phyloP scores from a whole-genome alignment of 1,140 invertebrate species.

The Cryptotermes secundus region DNA sequence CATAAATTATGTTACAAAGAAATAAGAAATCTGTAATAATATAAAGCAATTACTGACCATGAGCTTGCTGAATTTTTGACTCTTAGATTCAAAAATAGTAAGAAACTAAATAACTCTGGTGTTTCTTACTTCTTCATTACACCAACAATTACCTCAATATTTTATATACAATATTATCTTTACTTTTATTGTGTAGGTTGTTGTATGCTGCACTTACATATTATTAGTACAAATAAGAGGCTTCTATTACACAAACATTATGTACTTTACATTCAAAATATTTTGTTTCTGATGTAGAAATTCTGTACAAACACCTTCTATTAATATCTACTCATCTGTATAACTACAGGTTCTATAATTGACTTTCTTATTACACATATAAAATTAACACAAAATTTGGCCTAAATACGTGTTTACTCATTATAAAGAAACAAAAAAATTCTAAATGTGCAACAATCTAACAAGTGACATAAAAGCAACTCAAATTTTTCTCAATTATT shows the following conservation, averaged over 20 bases:
- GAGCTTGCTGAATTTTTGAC: neutral
- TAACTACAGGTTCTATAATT: slow-evolving; percentile 14
- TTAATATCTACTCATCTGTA: neutral
- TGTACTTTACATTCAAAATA: slow-evolving; percentile 9
- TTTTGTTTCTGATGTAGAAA: slow-evolving; percentile 17
- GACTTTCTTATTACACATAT: slow-evolving; percentile 18
- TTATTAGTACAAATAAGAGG: neutral
- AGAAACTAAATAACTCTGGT: neutral
- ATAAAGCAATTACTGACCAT: neutral
- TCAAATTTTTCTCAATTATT: neutral
- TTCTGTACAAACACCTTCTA: neutral
- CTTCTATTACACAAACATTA: slow-evolving; percentile 10
- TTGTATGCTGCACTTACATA: neutral
- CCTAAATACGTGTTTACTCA: neutral
- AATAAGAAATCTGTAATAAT: neutral
- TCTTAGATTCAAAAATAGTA: neutral
- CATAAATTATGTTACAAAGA: neutral
- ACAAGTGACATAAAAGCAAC: slow-evolving; percentile 18
- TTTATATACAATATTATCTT: neutral
- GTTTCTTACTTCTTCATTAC: neutral
- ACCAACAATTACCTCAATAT: neutral
- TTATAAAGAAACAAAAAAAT: neutral
- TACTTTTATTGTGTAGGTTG: neutral
- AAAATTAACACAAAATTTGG: slow-evolving; percentile 1
- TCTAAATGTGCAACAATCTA: slow-evolving; percentile 15